Percentiles rank a stretch among this genome's conserved stretches.
Evolutionary conservation across 2,888 invertebrate species (phyloP).

Genomic region (Aphidoletes aphidimyza): DNA sequence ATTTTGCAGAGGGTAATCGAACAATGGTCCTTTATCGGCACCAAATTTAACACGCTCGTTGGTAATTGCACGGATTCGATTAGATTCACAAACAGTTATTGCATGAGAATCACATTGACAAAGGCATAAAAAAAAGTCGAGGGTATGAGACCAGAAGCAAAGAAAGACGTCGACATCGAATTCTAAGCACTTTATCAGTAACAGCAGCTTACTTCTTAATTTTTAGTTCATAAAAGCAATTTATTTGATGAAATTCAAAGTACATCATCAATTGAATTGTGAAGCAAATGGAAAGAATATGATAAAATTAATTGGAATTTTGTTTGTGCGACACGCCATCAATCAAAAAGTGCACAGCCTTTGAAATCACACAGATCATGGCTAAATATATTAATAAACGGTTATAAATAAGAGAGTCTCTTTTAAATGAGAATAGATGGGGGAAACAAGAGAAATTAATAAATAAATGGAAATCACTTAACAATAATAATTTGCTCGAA

Average conservation of each 20-base stretch:
- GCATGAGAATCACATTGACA: background rate
- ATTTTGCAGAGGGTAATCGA: background rate
- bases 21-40: constrained; percentile 16
- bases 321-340: background rate
- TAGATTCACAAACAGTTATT: background rate
- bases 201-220: background rate
- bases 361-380: background rate
- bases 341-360: background rate
- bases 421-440: background rate
- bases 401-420: background rate
- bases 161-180: background rate
- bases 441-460: background rate
- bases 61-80: background rate
- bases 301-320: background rate
- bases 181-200: background rate
- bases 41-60: constrained; percentile 19
- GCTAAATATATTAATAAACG: background rate
- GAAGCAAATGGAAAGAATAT: background rate
- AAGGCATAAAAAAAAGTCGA: too few species aligned
- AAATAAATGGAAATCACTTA: constrained; percentile 24
- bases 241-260: background rate
- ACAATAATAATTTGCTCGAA: constrained; percentile 15
- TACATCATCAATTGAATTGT: background rate
- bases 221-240: background rate
- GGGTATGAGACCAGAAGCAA: too few species aligned